Base-by-base conservation (phyloP, 2,888 invertebrate genomes). In the Melitaea athalia region DNA sequence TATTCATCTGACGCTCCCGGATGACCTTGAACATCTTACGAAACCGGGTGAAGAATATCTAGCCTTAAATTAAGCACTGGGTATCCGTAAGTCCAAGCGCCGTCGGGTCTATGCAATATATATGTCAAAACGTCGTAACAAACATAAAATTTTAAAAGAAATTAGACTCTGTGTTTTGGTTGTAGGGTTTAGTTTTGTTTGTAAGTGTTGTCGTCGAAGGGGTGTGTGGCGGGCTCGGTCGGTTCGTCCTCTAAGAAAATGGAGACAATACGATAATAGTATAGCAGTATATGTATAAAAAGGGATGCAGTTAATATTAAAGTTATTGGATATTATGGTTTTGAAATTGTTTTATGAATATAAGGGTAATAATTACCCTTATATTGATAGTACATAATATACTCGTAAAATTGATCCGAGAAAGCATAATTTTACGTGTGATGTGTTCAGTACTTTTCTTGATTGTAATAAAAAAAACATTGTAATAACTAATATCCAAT, bases 221-320 rank as follows among this genome's bases (percentile, higher is more conserved):
- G 88, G 86, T 86, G 87, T 88, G 89, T 86, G 74, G 85, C 81
- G 88, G 87, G 86, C 87, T 86, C 84, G 88, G 78, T 83, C 82
- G 76, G 76, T 79, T 80, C 86, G 89, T 89, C 88, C 88, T 89
- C 86, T 90, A 85, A 87, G 85, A 89, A 89, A 89, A 88, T 85
- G 86, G 86, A 89, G 90, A 90, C 87, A 86, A 88, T 87, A 87
- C 86, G 86, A 89, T 89, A 87, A 88, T 86, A 85, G 83, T 83
- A 80, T 70, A 75, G 72, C 73, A 88, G 90, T 86, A 86, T 79
- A 85, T 72, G 38, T 77, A 0, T 4, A 60, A 69, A 64, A 63
- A 69, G 14, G 14, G 53, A 55, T 55, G 14, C 12, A 33, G 3
- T 64, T 72, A 8, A 53, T 55, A 55, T 55, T 14, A 31, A n/a